phyloP scores from a whole-genome alignment of 2,113 vertebrate species.

The Condylura cristata region DNA sequence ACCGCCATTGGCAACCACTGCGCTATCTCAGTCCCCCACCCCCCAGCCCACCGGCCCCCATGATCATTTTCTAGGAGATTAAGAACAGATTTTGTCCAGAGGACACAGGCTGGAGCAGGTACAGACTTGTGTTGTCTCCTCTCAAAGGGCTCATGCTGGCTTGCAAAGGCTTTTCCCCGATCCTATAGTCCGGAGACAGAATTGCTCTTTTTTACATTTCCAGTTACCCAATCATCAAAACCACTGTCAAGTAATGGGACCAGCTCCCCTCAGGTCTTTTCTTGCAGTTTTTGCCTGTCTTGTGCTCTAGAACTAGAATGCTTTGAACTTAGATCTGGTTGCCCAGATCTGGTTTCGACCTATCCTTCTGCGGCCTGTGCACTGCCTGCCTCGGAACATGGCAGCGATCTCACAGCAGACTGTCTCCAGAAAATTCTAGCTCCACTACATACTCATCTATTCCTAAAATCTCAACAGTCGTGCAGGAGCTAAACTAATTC shows the following conservation, averaged over 20 bases:
- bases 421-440: neutral
- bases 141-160: accelerated
- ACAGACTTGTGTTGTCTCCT: neutral
- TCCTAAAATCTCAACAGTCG: neutral
- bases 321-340: neutral
- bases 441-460: neutral
- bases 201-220: neutral
- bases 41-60: neutral
- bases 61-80: neutral
- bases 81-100: slow-evolving; percentile 21
- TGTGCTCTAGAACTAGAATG: neutral
- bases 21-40: neutral
- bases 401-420: neutral
- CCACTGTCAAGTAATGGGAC: neutral
- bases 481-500: neutral
- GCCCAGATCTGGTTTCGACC: no score
- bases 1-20: slow-evolving; percentile 44
- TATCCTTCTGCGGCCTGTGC: neutral
- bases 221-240: neutral
- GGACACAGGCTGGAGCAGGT: slow-evolving; percentile 27
- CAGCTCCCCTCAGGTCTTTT: neutral
- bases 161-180: neutral
- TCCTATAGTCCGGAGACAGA: neutral
- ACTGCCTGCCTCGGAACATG: neutral
- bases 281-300: neutral